Conservation (phyloP, 2,888 invertebrate species). For the Phytoseiulus persimilis region DNA sequence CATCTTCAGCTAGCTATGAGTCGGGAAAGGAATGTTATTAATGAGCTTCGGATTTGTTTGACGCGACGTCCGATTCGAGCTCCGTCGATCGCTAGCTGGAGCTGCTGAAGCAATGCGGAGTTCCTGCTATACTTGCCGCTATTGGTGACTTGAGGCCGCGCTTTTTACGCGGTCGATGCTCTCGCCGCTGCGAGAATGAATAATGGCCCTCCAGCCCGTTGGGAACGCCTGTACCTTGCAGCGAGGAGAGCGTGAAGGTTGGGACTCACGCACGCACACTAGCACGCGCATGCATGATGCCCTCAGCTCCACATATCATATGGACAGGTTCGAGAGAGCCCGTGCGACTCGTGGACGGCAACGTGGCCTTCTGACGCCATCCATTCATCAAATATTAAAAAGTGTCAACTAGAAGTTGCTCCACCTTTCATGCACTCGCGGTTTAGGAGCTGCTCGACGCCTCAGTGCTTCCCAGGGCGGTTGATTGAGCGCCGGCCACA, state of each 20-base stretch:
- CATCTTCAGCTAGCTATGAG: too few relatives aligned
- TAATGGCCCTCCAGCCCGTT: neutral
- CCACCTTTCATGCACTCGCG: neutral
- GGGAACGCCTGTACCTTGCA: neutral
- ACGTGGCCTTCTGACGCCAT: neutral
- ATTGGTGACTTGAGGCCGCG: too few relatives aligned
- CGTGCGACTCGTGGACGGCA: neutral
- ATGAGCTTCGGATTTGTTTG: too few relatives aligned
- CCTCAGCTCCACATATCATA: neutral
- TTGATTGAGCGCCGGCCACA: too few relatives aligned
- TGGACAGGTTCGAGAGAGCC: neutral
- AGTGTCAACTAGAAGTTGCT: neutral
- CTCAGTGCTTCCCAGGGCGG: too few relatives aligned
- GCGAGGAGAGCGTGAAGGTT: neutral
- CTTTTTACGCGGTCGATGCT: neutral
- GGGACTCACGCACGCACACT: too few relatives aligned
- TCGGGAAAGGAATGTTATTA: too few relatives aligned
- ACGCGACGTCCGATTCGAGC: too few relatives aligned
- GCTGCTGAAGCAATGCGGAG: too few relatives aligned
- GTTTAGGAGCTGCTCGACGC: too few relatives aligned
- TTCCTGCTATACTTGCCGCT: too few relatives aligned
- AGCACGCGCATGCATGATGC: neutral
- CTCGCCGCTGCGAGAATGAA: neutral
- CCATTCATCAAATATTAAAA: neutral
- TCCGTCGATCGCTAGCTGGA: too few relatives aligned